Evolutionary conservation across 1,140 invertebrate species (phyloP).

Genomic region (Cryptotermes secundus): DNA sequence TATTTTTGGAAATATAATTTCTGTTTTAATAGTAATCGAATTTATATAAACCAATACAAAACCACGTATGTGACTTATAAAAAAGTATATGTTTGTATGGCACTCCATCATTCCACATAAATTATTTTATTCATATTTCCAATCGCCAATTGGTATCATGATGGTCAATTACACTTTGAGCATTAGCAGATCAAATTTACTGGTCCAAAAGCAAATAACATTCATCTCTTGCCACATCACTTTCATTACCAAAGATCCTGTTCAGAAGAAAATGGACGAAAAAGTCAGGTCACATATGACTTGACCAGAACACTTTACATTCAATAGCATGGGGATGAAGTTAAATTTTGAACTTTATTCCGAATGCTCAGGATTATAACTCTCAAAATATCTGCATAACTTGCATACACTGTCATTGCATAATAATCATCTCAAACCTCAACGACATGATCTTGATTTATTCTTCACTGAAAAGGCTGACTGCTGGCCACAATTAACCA

Average conservation of each 20-base stretch:
- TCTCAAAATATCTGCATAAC: too few species aligned
- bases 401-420: too few species aligned
- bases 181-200: background rate
- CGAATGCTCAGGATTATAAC: too few species aligned
- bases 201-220: background rate
- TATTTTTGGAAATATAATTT: too few species aligned
- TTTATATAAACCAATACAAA: background rate
- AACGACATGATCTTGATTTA: too few species aligned
- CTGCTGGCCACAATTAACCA: background rate
- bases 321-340: background rate
- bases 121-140: too few species aligned
- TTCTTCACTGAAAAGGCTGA: background rate
- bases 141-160: background rate
- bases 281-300: background rate
- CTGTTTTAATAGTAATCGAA: background rate
- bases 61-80: background rate
- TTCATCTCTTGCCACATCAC: background rate
- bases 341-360: too few species aligned
- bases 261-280: too few species aligned
- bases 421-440: background rate
- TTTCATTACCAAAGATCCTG: background rate
- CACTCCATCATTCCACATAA: background rate
- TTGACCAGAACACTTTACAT: background rate
- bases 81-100: conserved; percentile 7
- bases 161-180: background rate